A percentile compares a stretch with the other conserved stretches of the same genome.
phyloP scores from a whole-genome alignment of 2,888 invertebrate genomes.

The Drosophila mimetica region DNA sequence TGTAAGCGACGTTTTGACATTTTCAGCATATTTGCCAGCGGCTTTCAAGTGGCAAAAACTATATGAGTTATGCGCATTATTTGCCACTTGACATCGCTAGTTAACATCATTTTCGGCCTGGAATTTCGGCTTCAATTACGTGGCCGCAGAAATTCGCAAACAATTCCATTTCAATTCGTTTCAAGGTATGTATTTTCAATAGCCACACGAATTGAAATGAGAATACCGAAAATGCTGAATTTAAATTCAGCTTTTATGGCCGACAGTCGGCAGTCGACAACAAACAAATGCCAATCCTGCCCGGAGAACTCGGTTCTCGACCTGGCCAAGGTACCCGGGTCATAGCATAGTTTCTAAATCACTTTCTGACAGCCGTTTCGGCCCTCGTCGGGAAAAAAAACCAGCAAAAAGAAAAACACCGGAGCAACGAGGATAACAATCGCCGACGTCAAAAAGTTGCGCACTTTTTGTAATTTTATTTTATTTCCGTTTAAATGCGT shows the following conservation, averaged over 20 bases:
- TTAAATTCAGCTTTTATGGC: slow-evolving; percentile 77
- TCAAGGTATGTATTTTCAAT: slow-evolving; percentile 50
- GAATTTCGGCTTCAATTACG: slow-evolving; percentile 33
- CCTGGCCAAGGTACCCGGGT: slow-evolving; percentile 33
- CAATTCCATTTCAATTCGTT: slow-evolving; percentile 65
- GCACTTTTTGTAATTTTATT: slow-evolving; percentile 80
- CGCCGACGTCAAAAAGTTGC: slow-evolving; percentile 74
- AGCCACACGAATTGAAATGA: slow-evolving; percentile 16
- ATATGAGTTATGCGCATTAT: slow-evolving; percentile 25
- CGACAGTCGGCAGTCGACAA: slow-evolving; percentile 50
- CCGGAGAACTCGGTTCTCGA: slow-evolving; percentile 21
- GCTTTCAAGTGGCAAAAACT: slow-evolving; percentile 9
- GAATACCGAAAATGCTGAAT: slow-evolving; percentile 53
- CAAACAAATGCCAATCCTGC: slow-evolving; percentile 49
- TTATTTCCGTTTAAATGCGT: slow-evolving; percentile 79
- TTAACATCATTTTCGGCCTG: slow-evolving; percentile 8
- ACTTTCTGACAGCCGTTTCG: slow-evolving; percentile 75
- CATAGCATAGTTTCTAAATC: slow-evolving; percentile 75
- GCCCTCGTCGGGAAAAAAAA: slow-evolving; percentile 6
- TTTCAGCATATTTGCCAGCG: slow-evolving; percentile 60
- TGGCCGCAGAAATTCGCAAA: slow-evolving; percentile 39
- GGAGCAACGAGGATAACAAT: slow-evolving; percentile 69
- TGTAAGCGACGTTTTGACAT: slow-evolving; percentile 67
- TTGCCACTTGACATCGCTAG: slow-evolving; percentile 8
- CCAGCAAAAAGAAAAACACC: slow-evolving; percentile 25